Evolutionary conservation across 2,113 vertebrate species (phyloP), one percentile per base, ranked within the genome.

Genomic region (Calidris pygmaea): DNA sequence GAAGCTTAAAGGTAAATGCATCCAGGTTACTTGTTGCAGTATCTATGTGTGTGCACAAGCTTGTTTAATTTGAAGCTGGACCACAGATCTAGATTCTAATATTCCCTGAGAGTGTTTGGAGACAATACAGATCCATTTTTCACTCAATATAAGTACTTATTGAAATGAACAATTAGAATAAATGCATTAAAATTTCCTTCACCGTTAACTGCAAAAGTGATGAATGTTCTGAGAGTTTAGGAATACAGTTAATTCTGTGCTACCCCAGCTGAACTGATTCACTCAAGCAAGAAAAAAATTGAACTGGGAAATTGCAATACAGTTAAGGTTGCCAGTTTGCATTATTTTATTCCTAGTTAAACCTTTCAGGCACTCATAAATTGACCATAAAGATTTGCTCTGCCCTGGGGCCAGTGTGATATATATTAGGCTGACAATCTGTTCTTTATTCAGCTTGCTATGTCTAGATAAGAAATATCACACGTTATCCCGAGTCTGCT

Each of bases 361-460:
- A 93, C 79, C 63, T 96, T 94, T 89, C 91, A 95, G 81, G 77
- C 74, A 70, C 72, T 96, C 91, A 93, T 79, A 94, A 96, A 93
- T 79, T 95, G 89, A 85, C 93, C 85, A 41, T 89, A 87, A 91
- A 91, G 87, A 87, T 93, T 93, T 93, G 70, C 71, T 95, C 58
- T 96, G 94, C 89, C 94, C 87, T 62, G 62, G 59, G 87, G 94
- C 91, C 43, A 73, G 53, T 72, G 24, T 95, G 95, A 89, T 91
- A 89, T 79, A 85, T 87, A 89, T 82, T 95, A 89, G 53, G 39
- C n/a, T 91, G 81, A 94, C 87, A 95, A 85, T 83, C 89, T 93
- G 66, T 68, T 94, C 85, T 85, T 91, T 87, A 85, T 94, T 95
- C 87, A 66, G 66, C 39, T 94, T 94, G 30, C 71, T 82, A 22